Percentiles rank a stretch among this genome's conserved stretches.
phyloP scores from a whole-genome alignment of 2,797 vertebrate species.

The Mormyrus hasselquistii region DNA sequence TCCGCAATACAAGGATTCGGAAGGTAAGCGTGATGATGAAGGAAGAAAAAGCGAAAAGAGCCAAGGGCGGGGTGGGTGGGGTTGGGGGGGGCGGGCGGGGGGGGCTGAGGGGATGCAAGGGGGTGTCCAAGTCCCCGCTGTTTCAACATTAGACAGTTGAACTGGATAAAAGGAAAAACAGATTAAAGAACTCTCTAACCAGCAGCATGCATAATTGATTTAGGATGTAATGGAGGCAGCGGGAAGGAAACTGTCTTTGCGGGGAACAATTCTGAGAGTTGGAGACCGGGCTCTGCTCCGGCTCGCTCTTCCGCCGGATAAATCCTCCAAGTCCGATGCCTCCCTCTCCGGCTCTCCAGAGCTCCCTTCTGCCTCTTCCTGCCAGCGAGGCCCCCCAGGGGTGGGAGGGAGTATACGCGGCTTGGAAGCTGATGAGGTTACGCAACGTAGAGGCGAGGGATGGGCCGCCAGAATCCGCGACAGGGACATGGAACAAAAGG shows the following conservation, averaged over 20 bases:
- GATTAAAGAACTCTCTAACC: conserved; percentile 51
- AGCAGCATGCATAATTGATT: conserved; percentile 63
- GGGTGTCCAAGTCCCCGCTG: conserved; percentile 36
- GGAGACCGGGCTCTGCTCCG: conserved; percentile 39
- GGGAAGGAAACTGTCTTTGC: conserved; percentile 39
- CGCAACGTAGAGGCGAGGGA: conserved; percentile 49
- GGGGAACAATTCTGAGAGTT: conserved; percentile 37
- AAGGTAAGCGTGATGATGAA: too few relatives aligned
- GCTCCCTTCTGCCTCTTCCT: conserved; percentile 46
- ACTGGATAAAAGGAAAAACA: conserved; percentile 48
- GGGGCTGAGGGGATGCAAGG: conserved; percentile 29
- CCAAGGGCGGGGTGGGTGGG: too few relatives aligned
- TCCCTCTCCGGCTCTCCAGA: conserved; percentile 33
- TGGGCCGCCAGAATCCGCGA: conserved; percentile 41
- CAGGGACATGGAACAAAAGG: conserved; percentile 36
- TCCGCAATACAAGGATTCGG: too few relatives aligned
- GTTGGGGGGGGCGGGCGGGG: conserved; percentile 24
- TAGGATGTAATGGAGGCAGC: conserved; percentile 50
- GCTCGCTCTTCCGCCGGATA: conserved; percentile 26
- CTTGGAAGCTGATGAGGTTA: conserved; percentile 53
- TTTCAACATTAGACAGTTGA: conserved; percentile 44
- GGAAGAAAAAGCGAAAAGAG: too few relatives aligned
- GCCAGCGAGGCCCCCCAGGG: conserved; percentile 37
- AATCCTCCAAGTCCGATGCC: conserved; percentile 44
- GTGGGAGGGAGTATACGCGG: conserved; percentile 21